Evolutionary conservation across 2,888 invertebrate species (phyloP), one percentile per base, ranked within the genome.

Genomic region (Pterostichus niger): DNA sequence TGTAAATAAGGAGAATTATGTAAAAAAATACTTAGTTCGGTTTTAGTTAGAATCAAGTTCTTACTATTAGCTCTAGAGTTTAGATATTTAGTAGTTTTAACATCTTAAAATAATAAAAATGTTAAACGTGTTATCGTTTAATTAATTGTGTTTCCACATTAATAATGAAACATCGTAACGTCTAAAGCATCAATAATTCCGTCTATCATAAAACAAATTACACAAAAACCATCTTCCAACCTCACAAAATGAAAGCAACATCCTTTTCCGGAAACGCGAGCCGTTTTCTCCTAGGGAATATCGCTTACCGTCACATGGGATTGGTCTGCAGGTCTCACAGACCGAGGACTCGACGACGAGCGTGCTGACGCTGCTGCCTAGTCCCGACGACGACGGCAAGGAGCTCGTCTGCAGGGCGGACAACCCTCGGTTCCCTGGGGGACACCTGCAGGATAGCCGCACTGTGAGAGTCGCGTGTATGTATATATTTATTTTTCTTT

Each of bases 371-470:
- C 93, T 96, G 89, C 93, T 93, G 84, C 94, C 96, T 68, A 92
- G 93, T 84, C 92, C 95, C 84, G 94, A 95, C 86, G 96, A 97
- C 90, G 95, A 96, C 88, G 96, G 96, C 64, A 94, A 95, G 85
- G 95, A 95, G 89, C 92, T 97, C 84, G 93, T 95, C 83, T 97
- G 97, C 89, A 93, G 96, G 84, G 96, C 96, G 83, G 95, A 96
- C 89, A 97, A 97, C 91, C 95, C 96, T 0, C 94, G 96, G 92
- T 96, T 97, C 90, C 95, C 95, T 56, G 95, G 95, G 83, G 95
- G 95, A 86, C 94, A 94, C 76, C 91, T 95, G 79, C 96, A 96
- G 90, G 95, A 96, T 88, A 93, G 94, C 75, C 92, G 94, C 87
- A 93, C 93, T 85, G 92, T 97, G 86, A 94, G 94, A 88, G 96